Conservation (phyloP, 1,140 invertebrate species). For the Drosophila yakuba region DNA sequence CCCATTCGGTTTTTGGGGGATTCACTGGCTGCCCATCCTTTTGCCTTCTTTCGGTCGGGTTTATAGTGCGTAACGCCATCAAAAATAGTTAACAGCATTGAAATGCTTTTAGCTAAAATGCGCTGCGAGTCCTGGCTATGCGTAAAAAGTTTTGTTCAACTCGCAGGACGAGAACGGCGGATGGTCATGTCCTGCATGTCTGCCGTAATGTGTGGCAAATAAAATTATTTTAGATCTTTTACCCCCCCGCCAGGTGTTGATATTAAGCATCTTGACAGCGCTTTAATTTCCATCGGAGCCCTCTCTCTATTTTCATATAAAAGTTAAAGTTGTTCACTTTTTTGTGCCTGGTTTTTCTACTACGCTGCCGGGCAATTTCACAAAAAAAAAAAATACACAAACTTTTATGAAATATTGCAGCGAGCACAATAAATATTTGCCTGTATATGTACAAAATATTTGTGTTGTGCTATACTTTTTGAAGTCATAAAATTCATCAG, state of each 20-base stretch:
- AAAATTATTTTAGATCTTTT: constrained; percentile 58
- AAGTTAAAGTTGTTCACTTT: constrained; percentile 39
- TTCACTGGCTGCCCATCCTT: neutral
- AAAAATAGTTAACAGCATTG: constrained; percentile 80
- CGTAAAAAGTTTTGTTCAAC: constrained; percentile 58
- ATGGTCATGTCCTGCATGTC: neutral
- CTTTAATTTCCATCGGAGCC: constrained; percentile 22
- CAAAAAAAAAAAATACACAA: constrained; percentile 23
- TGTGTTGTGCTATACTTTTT: constrained; percentile 28
- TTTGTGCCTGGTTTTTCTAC: constrained; percentile 34
- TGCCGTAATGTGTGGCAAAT: constrained; percentile 48
- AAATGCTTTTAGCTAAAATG: constrained; percentile 78
- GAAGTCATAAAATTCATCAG: constrained; percentile 60
- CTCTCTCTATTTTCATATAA: constrained; percentile 10
- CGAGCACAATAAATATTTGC: constrained; percentile 59
- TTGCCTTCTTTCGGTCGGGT: constrained; percentile 11
- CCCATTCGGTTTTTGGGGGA: neutral
- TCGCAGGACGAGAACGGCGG: constrained; percentile 2
- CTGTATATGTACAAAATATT: constrained; percentile 26
- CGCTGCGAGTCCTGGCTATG: constrained; percentile 39
- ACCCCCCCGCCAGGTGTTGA: constrained; percentile 21
- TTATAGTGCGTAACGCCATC: constrained; percentile 77
- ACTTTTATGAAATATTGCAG: constrained; percentile 57
- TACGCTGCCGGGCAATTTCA: constrained; percentile 8
- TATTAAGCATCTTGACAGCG: constrained; percentile 15